These are phyloP conservation scores for Pseudorhombus dupliciocellatus DNA, from an alignment of 2,113 vertebrate species.

Conservation along the genomic window DNA sequence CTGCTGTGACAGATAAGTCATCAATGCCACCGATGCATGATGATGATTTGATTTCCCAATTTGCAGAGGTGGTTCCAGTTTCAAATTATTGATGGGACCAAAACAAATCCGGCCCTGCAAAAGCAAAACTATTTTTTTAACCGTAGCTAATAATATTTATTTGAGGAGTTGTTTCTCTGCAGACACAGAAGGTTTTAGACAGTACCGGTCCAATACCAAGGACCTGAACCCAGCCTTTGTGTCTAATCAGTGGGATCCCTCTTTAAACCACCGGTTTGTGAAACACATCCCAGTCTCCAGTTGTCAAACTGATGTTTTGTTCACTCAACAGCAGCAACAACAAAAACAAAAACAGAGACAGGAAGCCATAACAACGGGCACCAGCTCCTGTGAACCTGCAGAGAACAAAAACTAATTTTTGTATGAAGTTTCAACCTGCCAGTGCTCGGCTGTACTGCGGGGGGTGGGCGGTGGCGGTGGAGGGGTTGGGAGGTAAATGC, in stretches of 20 bases:
- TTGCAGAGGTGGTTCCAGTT: not conserved
- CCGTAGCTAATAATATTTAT: too few species aligned
- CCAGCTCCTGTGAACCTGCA: slow-evolving; percentile 2
- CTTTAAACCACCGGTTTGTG: too few species aligned
- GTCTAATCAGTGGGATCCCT: not conserved
- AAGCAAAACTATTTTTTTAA: too few species aligned
- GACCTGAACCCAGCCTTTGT: not conserved
- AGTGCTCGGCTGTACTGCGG: not conserved
- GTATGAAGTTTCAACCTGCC: not conserved
- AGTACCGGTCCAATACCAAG: too few species aligned
- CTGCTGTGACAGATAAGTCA: not conserved
- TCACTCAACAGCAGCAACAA: not conserved
- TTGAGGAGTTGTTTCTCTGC: too few species aligned
- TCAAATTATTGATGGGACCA: not conserved
- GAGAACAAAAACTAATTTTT: not conserved
- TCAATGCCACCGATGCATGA: not conserved
- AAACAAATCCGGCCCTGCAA: too few species aligned
- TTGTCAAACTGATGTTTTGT: too few species aligned
- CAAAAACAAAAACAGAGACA: not conserved
- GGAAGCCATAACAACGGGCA: not conserved
- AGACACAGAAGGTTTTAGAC: not conserved
- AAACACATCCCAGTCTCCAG: too few species aligned
- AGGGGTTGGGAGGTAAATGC: not conserved
- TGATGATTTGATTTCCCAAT: not conserved
- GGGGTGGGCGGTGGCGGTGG: not conserved